Percentiles rank a stretch among this genome's conserved stretches.
Evolutionary conservation across 2,888 invertebrate genomes (phyloP).

Genomic region (Automeris io): DNA sequence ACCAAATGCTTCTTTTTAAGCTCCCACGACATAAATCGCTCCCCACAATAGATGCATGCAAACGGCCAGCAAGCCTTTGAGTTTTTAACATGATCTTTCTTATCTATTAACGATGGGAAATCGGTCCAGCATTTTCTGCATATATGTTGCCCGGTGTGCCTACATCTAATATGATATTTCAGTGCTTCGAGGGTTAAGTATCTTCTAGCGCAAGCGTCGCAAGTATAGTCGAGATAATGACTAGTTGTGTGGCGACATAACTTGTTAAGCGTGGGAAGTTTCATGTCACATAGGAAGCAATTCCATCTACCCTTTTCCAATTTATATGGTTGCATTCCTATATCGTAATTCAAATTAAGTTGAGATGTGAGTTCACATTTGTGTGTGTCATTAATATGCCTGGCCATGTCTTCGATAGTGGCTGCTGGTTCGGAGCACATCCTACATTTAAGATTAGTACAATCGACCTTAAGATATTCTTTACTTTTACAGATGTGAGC

Average conservation of each 20-base stretch:
- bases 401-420: constrained; percentile 36
- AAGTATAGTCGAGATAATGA: constrained; percentile 53
- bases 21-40: constrained; percentile 59
- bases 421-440: constrained; percentile 36
- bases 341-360: constrained; percentile 38
- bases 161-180: constrained; percentile 49
- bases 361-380: constrained; percentile 21
- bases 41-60: constrained; percentile 47
- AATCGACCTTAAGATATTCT: constrained; percentile 57
- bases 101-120: constrained; percentile 39
- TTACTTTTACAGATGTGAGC: constrained; percentile 42
- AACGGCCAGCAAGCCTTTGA: constrained; percentile 51
- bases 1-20: constrained; percentile 47
- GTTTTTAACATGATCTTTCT: constrained; percentile 37
- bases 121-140: constrained; percentile 59
- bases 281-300: constrained; percentile 45
- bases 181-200: constrained; percentile 50
- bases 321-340: constrained; percentile 53
- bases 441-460: constrained; percentile 46
- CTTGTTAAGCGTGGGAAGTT: constrained; percentile 43
- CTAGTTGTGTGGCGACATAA: constrained; percentile 53
- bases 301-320: constrained; percentile 44
- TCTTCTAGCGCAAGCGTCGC: constrained; percentile 54
- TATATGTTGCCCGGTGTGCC: constrained; percentile 39
- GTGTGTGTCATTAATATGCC: constrained; percentile 43